A percentile compares a stretch with the other conserved stretches of the same genome.
phyloP scores from a whole-genome alignment of 37 sponge, comb jelly and placozoan genomes.

The Cladorhizidae sp. region DNA sequence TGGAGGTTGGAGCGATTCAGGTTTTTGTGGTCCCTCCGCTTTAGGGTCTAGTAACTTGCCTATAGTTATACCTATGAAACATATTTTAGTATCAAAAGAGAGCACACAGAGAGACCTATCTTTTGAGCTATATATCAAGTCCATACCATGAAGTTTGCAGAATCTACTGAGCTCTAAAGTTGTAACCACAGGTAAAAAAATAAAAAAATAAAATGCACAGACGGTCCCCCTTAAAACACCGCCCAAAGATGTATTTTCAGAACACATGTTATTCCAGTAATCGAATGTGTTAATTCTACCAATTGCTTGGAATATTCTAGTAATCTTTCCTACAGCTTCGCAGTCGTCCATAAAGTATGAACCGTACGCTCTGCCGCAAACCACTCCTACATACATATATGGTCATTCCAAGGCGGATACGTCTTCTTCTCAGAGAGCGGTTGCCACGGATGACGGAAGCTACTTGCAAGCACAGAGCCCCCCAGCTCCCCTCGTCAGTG shows the following conservation, averaged over 20 bases:
- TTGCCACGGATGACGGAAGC: neutral
- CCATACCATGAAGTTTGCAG: too few species aligned
- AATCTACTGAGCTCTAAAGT: too few species aligned
- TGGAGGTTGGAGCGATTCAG: too few species aligned
- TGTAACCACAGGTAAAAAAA: too few species aligned
- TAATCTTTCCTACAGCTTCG: neutral
- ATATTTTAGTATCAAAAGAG: too few species aligned
- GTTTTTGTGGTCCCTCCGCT: too few species aligned
- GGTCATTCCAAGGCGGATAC: neutral
- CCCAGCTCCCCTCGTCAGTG: constrained; percentile 28
- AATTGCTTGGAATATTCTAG: neutral
- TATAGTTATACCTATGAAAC: too few species aligned
- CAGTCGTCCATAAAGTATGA: constrained; percentile 10
- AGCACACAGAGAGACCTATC: too few species aligned
- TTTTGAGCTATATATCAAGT: too few species aligned
- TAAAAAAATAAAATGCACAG: too few species aligned
- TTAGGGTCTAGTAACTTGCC: too few species aligned
- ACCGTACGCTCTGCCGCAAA: constrained; percentile 43
- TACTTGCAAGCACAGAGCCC: neutral
- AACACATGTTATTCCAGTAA: neutral
- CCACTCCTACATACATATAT: constrained; percentile 4
- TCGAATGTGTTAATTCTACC: neutral
- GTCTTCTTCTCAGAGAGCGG: neutral
- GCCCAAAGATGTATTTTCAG: neutral
- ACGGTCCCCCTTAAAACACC: too few species aligned